Percentiles rank a stretch among this genome's conserved stretches.
phyloP scores from a whole-genome alignment of 2,888 invertebrate genomes.

The Lypha dubia region DNA sequence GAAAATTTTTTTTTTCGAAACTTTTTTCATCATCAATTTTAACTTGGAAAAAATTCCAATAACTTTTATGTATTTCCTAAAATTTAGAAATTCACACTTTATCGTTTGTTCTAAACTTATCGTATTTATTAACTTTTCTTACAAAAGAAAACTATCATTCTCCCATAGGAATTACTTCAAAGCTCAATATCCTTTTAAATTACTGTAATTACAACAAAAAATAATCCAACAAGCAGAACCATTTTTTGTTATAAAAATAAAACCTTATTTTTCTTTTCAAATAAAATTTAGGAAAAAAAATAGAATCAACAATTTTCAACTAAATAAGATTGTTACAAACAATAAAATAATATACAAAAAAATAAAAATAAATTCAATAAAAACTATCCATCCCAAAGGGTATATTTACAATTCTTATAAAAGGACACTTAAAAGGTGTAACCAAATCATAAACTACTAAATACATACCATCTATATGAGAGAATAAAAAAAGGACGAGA shows the following conservation, averaged over 20 bases:
- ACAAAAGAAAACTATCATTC: background rate
- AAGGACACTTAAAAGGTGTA: slow-evolving; percentile 47
- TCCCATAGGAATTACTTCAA: background rate
- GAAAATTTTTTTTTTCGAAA: too few species aligned
- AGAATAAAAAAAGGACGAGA: slow-evolving; percentile 8
- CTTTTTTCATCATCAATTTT: background rate
- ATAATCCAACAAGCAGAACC: slow-evolving; percentile 9
- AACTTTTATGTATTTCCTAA: background rate
- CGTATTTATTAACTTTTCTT: background rate
- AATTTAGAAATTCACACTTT: background rate
- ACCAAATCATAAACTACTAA: slow-evolving; percentile 49
- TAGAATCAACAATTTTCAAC: slow-evolving; percentile 21
- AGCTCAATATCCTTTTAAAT: slow-evolving; percentile 11
- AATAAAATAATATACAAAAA: too few species aligned
- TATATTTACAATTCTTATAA: slow-evolving; percentile 45
- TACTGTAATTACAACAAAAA: slow-evolving; percentile 41
- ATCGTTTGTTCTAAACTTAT: background rate
- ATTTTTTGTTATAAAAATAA: background rate
- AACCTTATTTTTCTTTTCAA: slow-evolving; percentile 15
- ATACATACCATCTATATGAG: background rate
- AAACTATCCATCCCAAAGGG: slow-evolving; percentile 50
- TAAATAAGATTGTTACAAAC: slow-evolving; percentile 47
- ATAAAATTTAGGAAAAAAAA: slow-evolving; percentile 44
- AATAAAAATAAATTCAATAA: slow-evolving; percentile 43
- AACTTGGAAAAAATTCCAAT: too few species aligned